Base-by-base conservation (phyloP, 2,888 invertebrate species). In the Napeogenes inachia region DNA sequence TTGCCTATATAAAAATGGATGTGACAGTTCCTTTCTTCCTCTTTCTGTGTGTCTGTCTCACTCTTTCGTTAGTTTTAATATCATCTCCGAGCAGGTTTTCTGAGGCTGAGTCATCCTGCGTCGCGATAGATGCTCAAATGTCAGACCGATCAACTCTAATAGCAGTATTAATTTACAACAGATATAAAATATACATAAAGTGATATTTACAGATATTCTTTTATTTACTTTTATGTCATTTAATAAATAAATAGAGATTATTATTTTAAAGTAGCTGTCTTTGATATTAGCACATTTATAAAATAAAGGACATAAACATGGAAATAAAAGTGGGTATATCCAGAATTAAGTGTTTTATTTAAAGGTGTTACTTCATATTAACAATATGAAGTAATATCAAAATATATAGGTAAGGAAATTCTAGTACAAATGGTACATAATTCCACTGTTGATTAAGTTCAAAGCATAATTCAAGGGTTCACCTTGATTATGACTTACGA, bases 61-160 rank as follows among this genome's bases (percentile, higher is more conserved):
- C 45, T 54, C 54, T 32, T 38, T 32, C 50, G 13, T 55, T 59
- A 54, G 45, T 35, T 50, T 75, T 78, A 78, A 77, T 81, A 79
- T 50, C 21, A 30, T 42, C 35, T 35, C 42, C 42, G 81, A 80
- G 85, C 85, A 79, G 84, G 86, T 86, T 84, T 77, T 72, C 69
- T 67, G 66, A 77, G 75, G 85, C 85, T 84, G 82, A 84, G 85
- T 88, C 87, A 87, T 80, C 79, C 75, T 70, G 74, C 81, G 82
- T 83, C 81, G 76, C 77, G 82, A 83, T 84, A 80, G 80, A 78
- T 71, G 77, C 77, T 80, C 77, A 70, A 85, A 86, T 85, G 84
- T 82, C 85, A 85, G 74, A 79, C 78, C 75, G 77, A 80, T 81
- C 75, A 74, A 64, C 69, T 73, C 75, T 75, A 75, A 75, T 76